Conservation (phyloP, 2,797 vertebrate species). For the Onychomys torridus region DNA sequence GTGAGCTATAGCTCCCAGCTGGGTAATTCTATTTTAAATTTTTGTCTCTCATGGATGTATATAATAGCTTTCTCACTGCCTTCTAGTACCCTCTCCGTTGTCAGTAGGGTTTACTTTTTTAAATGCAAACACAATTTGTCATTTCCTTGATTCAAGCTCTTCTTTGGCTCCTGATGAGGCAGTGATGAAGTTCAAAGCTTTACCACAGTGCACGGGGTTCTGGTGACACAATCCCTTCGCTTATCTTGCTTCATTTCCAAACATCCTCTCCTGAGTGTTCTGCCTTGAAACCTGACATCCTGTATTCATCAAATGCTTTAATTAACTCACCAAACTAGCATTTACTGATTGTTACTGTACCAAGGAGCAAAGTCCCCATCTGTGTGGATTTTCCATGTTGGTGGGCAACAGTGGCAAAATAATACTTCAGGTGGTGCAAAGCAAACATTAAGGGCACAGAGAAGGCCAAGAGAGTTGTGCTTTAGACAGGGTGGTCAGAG, state of each 20-base stretch:
- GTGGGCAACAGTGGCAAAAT: not conserved
- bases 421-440: not conserved
- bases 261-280: not conserved
- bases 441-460: not conserved
- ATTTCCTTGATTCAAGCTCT: slow-evolving; percentile 52
- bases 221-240: not conserved
- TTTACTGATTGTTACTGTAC: not conserved
- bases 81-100: not conserved
- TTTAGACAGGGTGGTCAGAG: not conserved
- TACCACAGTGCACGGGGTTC: not conserved
- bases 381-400: not conserved
- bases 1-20: not conserved
- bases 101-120: slow-evolving; percentile 24
- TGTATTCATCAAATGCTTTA: not conserved
- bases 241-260: not conserved
- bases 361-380: not conserved
- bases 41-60: not conserved
- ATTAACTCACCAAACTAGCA: not conserved
- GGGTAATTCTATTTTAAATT: not conserved
- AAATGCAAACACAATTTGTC: slow-evolving; percentile 41
- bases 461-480: not conserved
- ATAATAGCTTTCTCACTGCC: not conserved
- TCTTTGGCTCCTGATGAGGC: slow-evolving; percentile 1
- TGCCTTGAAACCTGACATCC: not conserved
- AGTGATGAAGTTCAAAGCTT: slow-evolving; percentile 5